Evolutionary conservation across 2,113 vertebrate genomes (phyloP), one percentile per base, ranked within the genome.

Genomic region (Petromus typicus): DNA sequence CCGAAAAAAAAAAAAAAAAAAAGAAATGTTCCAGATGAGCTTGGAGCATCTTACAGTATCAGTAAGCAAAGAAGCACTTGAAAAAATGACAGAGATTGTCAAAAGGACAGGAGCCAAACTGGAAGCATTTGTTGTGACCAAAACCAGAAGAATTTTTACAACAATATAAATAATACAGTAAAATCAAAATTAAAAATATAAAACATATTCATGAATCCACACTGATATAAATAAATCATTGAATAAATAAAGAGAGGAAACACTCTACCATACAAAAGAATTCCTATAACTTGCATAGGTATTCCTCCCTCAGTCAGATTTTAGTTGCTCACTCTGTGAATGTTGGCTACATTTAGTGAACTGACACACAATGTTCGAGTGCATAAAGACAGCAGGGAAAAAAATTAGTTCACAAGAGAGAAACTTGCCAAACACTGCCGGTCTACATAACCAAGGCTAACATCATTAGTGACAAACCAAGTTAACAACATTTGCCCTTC

Each of bases 181-280:
- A n/a, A 37, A 34, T 92, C 54, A 92, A 83, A 93, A 82, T 45
- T 40, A 22, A 79, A 86, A 86, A 51, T 59, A 6, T 66, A 79
- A 76, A 48, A 34, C 17, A 34, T 78, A 78, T 20, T 8, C 48
- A 51, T 34, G 17, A 78, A 54, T 51, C 75, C 48, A 78, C 45
- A 34, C 30, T 51, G 45, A 34, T 54, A 78, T 34, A 78, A 78
- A 78, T 37, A 73, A 73, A 54, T 76, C 61, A 76, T 4, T 78
- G 79, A 94, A 76, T 80, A 73, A 92, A 32, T 66, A 75, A n/a
- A n/a, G n/a, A n/a, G 71, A 82, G 3, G 37, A 5, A 45, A 0
- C 0, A 40, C 45, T 56, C 34, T 78, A 16, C 32, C 37, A 34
- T 18, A 40, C 25, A 73, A 66, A 84, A 88, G 71, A 84, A 91